These are phyloP conservation scores for Heliangelus exortis DNA, from an alignment of 2,797 vertebrate genomes.

Conservation along the genomic window DNA sequence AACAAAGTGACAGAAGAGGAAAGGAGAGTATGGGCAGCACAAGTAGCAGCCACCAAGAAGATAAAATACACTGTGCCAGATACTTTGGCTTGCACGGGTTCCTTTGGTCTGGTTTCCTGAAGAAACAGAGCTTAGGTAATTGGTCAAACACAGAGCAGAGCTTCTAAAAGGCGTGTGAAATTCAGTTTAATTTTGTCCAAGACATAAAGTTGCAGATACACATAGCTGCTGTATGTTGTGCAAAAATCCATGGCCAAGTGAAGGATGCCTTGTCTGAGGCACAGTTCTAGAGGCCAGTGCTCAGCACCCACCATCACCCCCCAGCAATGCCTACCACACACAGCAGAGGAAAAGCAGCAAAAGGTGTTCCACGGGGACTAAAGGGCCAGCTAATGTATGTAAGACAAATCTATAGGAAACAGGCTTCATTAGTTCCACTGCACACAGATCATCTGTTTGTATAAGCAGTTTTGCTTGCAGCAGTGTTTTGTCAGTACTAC, in stretches of 20 bases:
- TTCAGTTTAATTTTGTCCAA: neutral
- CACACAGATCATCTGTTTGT: slow-evolving; percentile 3
- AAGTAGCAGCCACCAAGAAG: neutral
- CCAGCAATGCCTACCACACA: neutral
- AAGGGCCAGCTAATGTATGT: neutral
- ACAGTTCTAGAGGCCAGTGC: neutral
- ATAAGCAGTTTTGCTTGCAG: slow-evolving; percentile 36
- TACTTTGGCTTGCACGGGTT: neutral
- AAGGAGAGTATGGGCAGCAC: neutral
- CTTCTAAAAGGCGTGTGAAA: neutral
- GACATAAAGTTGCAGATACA: neutral
- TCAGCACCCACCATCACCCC: neutral
- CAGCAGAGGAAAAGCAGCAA: neutral
- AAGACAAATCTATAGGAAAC: neutral
- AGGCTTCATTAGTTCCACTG: neutral
- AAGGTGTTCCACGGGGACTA: rapidly evolving
- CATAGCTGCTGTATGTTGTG: neutral
- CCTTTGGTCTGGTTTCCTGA: neutral
- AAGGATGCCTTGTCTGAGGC: neutral
- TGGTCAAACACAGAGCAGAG: neutral
- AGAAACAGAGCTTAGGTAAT: neutral
- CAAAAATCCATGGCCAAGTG: neutral
- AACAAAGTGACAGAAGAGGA: neutral
- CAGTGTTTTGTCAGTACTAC: slow-evolving; percentile 7
- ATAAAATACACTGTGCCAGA: neutral